Conservation (phyloP, 2,888 invertebrate genomes). For the Tetrapedia diversipes region DNA sequence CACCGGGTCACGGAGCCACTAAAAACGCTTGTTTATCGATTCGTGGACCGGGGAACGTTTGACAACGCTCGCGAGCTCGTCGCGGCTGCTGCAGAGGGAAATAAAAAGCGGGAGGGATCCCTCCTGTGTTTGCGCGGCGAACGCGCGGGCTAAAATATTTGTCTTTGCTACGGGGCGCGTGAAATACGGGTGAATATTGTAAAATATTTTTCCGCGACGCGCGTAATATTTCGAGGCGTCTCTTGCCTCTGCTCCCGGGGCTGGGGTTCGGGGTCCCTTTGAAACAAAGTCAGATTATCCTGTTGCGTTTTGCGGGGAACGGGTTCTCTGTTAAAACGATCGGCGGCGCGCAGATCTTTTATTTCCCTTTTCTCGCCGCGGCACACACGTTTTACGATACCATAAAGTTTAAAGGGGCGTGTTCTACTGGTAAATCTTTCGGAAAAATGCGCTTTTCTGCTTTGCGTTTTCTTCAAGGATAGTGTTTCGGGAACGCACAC, state of each 20-base stretch:
- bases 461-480: too few species aligned
- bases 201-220: constrained; percentile 31
- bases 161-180: constrained; percentile 10
- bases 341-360: too few species aligned
- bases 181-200: constrained; percentile 14
- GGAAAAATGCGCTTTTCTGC: too few species aligned
- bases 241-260: too few species aligned
- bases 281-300: constrained; percentile 7
- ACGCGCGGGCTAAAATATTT: constrained; percentile 36
- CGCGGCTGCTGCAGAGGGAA: too few species aligned
- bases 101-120: too few species aligned
- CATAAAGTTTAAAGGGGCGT: too few species aligned
- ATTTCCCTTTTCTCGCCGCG: too few species aligned
- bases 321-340: background rate
- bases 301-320: background rate
- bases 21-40: constrained; percentile 54
- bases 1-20: constrained; percentile 19
- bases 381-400: too few species aligned
- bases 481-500: too few species aligned
- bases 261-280: constrained; percentile 17
- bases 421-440: too few species aligned
- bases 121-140: constrained; percentile 24
- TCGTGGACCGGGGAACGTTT: constrained; percentile 30
- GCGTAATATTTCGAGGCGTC: constrained; percentile 35
- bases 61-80: constrained; percentile 26